phyloP scores from a whole-genome alignment of 1,140 invertebrate species.

The Leptoteleia sp. region DNA sequence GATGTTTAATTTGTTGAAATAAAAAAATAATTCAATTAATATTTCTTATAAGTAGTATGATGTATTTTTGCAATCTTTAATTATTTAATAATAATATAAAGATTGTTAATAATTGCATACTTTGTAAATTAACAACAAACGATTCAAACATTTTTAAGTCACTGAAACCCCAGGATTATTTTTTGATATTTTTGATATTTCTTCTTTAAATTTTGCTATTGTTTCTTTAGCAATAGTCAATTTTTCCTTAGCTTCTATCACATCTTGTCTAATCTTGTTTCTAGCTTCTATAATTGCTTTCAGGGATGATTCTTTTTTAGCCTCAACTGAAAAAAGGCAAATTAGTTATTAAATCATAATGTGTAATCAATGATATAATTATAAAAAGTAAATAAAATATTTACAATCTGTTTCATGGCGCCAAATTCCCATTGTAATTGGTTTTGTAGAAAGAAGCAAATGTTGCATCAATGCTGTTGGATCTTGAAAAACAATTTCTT shows the following conservation, averaged over 20 bases:
- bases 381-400: no score
- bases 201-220: slow-evolving; percentile 93
- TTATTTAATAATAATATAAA: no score
- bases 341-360: background rate
- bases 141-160: slow-evolving; percentile 35
- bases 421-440: slow-evolving; percentile 87
- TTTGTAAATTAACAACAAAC: background rate
- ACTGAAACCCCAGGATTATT: slow-evolving; percentile 69
- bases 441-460: slow-evolving; percentile 88
- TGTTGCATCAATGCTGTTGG: slow-evolving; percentile 96
- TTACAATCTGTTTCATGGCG: slow-evolving; percentile 96
- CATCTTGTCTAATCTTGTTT: slow-evolving; percentile 91
- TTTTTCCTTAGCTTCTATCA: slow-evolving; percentile 92
- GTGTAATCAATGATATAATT: no score
- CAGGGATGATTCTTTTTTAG: slow-evolving; percentile 91
- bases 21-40: no score
- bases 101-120: background rate
- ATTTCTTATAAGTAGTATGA: no score
- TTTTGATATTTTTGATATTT: slow-evolving; percentile 87
- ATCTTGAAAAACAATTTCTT: slow-evolving; percentile 98
- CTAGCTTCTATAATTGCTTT: slow-evolving; percentile 90
- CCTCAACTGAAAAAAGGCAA: slow-evolving; percentile 91
- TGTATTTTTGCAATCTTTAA: no score
- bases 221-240: slow-evolving; percentile 94
- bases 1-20: no score